phyloP scores from a whole-genome alignment of 2,113 vertebrate species.

The Amia ocellicauda region DNA sequence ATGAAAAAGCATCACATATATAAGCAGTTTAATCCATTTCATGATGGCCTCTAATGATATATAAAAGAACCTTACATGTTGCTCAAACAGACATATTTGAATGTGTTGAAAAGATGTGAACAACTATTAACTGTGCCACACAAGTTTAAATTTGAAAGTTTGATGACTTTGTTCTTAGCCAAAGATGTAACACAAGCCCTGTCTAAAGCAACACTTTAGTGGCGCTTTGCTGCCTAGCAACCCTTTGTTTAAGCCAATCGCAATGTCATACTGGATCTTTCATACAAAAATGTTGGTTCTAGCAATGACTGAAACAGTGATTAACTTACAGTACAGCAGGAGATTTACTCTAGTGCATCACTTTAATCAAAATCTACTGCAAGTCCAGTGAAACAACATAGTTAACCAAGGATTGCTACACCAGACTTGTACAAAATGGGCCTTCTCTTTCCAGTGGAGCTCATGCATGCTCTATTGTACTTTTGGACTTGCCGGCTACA shows the following conservation, averaged over 20 bases:
- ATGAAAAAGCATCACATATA: too few relatives aligned
- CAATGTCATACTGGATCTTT: neutral
- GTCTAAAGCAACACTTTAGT: neutral
- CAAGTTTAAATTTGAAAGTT: too few relatives aligned
- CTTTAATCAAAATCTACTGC: neutral
- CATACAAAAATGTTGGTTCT: too few relatives aligned
- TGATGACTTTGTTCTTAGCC: neutral
- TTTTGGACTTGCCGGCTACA: constrained; percentile 82
- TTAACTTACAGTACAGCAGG: neutral
- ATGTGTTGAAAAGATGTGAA: too few relatives aligned
- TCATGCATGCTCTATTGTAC: constrained; percentile 73
- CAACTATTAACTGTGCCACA: too few relatives aligned
- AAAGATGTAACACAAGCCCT: neutral
- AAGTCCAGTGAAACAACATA: neutral
- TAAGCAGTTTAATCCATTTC: too few relatives aligned
- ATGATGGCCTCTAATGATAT: too few relatives aligned
- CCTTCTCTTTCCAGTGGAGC: constrained; percentile 73
- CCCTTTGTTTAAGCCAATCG: neutral
- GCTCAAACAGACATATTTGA: too few relatives aligned
- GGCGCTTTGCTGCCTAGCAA: neutral
- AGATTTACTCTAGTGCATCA: neutral
- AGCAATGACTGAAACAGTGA: neutral
- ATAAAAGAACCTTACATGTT: too few relatives aligned
- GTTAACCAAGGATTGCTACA: neutral
- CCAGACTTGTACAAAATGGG: constrained; percentile 32